Percentiles rank a stretch among this genome's conserved stretches.
These are phyloP conservation scores for Phrixothrix hirtus DNA, from an alignment of 2,888 invertebrate species.

Conservation along the genomic window DNA sequence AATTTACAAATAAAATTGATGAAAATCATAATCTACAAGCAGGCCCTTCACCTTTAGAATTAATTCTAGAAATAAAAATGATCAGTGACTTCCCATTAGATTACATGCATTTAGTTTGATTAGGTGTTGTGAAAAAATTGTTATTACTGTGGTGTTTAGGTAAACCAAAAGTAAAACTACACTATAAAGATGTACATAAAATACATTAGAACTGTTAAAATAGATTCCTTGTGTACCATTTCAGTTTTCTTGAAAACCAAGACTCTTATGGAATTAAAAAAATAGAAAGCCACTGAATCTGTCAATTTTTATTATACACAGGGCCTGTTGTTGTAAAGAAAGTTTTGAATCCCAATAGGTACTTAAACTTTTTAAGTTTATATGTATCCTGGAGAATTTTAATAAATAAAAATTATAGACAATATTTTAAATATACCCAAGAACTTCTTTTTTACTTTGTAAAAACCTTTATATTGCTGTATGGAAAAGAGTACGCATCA, in stretches of 20 bases:
- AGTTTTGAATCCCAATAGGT: constrained; percentile 15
- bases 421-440: constrained; percentile 10
- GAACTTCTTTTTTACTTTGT: constrained; percentile 17
- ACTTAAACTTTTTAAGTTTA: constrained; percentile 20
- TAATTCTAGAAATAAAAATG: not conserved
- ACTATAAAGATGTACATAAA: too few relatives aligned
- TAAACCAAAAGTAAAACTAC: not conserved
- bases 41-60: not conserved
- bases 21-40: not conserved
- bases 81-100: not conserved
- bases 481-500: constrained; percentile 12
- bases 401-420: constrained; percentile 7
- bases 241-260: constrained; percentile 28
- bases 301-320: constrained; percentile 27
- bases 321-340: constrained; percentile 26
- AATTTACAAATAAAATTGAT: not conserved
- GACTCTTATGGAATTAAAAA: constrained; percentile 23
- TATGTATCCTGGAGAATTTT: constrained; percentile 21
- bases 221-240: constrained; percentile 17
- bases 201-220: too few relatives aligned
- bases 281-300: constrained; percentile 31
- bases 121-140: not conserved
- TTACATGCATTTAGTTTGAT: not conserved
- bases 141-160: not conserved
- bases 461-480: constrained; percentile 11